Base-by-base conservation (phyloP, 1,140 invertebrate species). In the Zaprionus capensis region DNA sequence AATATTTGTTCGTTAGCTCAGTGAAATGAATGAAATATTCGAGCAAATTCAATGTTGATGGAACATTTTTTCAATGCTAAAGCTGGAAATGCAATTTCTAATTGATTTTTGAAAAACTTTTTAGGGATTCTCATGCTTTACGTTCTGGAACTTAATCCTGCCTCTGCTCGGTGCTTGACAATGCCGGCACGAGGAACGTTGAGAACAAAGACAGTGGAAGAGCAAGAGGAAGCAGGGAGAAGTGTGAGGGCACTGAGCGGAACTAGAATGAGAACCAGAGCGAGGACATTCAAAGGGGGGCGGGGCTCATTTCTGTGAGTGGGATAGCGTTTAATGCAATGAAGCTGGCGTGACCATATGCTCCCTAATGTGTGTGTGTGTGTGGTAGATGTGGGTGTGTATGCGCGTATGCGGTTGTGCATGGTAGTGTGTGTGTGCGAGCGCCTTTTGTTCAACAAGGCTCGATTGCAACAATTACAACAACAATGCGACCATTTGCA, bases 391-490 rank as follows among this genome's bases (percentile, higher is more conserved):
- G 55, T 31, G 31, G 31, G 9, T 31, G 31, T 71, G 28, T 36
- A 22, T 36, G 64, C 62, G 63, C 44, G 57, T 62, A 31, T 71
- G 17, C 53, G 59, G 22, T 11, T 51, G 62, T 56, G 59, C 51
- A 51, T 46, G 38, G 44, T 59, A n/a, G 46, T 55, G 61, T 73
- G 41, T 46, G 24, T 66, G 24, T 68, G 49, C 58, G 38, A 31
- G 36, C 22, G 56, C 62, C 80, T 73, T 72, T 88, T 88, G 84
- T 88, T 79, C 66, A 58, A 65, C 78, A 79, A 76, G 66, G 81
- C 85, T 88, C 84, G 80, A 88, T 88, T 83, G 84, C 84, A 81
- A 88, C 84, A 88, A 90, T 88, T 88, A 88, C 85, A 84, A 71
- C 78, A 88, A 87, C 81, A 88, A 88, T 85, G 69, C 80, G 73